Percentiles rank a stretch among this genome's conserved stretches.
Evolutionary conservation across 2,888 invertebrate genomes (phyloP).

Genomic region (Macrosoma leucophasiata): DNA sequence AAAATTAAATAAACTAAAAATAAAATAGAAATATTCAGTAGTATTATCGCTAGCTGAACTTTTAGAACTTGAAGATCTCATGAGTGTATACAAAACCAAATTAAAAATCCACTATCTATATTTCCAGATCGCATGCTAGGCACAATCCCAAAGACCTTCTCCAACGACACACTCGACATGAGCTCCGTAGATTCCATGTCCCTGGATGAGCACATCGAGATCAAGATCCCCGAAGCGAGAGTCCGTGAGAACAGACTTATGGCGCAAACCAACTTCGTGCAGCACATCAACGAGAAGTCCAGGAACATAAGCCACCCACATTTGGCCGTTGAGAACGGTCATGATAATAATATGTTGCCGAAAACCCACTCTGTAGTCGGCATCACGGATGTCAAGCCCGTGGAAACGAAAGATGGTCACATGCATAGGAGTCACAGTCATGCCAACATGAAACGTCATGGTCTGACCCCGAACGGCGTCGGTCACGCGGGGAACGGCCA

Average conservation of each 20-base stretch:
- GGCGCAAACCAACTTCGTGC: conserved; percentile 66
- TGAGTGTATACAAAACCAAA: too few relatives aligned
- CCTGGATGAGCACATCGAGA: conserved; percentile 76
- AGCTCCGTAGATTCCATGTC: conserved; percentile 80
- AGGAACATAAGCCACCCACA: conserved; percentile 55
- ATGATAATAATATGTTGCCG: conserved; percentile 38
- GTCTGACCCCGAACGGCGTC: conserved; percentile 54
- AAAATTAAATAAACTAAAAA: too few relatives aligned
- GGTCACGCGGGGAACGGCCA: conserved; percentile 50
- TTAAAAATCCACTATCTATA: too few relatives aligned
- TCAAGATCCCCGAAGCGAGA: conserved; percentile 71
- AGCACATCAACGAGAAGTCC: conserved; percentile 61
- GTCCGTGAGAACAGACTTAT: conserved; percentile 66
- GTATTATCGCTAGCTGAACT: too few relatives aligned
- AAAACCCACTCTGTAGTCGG: conserved; percentile 27
- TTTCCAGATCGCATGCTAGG: conserved; percentile 67
- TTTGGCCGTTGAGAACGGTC: conserved; percentile 55
- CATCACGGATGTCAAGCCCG: conserved; percentile 19
- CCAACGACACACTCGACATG: conserved; percentile 77
- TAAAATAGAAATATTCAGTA: too few relatives aligned
- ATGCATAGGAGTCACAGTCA: conserved; percentile 66
- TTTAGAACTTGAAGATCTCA: too few relatives aligned
- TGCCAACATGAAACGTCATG: conserved; percentile 62
- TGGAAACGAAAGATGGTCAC: conserved; percentile 33
- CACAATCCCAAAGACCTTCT: conserved; percentile 69